Evolutionary conservation across 1,140 invertebrate species (phyloP).

Genomic region (Apis cerana): DNA sequence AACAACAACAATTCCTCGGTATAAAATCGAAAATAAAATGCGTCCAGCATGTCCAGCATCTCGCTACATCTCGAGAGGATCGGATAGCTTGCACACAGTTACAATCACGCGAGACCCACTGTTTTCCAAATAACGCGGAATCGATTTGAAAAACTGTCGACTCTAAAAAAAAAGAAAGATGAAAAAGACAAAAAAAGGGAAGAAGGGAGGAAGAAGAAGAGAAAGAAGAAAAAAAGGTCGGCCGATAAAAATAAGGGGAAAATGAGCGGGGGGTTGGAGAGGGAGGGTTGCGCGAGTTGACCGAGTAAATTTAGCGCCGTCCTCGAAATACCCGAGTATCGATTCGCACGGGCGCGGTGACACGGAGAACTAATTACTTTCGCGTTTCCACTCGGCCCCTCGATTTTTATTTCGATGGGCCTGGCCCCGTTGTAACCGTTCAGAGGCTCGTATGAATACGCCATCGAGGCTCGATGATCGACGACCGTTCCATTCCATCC

Average conservation of each 20-base stretch:
- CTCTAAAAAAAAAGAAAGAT: background rate
- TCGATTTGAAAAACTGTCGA: background rate
- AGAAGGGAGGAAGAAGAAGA: background rate
- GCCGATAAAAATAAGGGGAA: no score
- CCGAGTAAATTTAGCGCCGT: constrained; percentile 17
- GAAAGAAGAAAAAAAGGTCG: constrained; percentile 13
- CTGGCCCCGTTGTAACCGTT: constrained; percentile 14
- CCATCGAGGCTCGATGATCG: constrained; percentile 29
- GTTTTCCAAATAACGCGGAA: background rate
- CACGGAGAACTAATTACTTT: constrained; percentile 47
- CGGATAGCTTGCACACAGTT: background rate
- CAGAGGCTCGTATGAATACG: background rate
- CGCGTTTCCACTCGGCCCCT: constrained; percentile 22
- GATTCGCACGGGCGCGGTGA: constrained; percentile 24
- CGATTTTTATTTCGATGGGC: constrained; percentile 35
- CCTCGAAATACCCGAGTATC: constrained; percentile 29
- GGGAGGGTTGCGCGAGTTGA: constrained; percentile 12
- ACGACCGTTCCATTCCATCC: constrained; percentile 20
- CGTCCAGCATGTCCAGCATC: no score
- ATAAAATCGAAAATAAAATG: no score
- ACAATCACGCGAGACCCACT: background rate
- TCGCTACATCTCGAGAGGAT: background rate
- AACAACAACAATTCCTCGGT: no score
- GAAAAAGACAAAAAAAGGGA: constrained; percentile 3
- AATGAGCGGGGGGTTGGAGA: constrained; percentile 4